Base-by-base conservation (phyloP, 2,797 vertebrate genomes). In the Schizopygopsis malacanthus region DNA sequence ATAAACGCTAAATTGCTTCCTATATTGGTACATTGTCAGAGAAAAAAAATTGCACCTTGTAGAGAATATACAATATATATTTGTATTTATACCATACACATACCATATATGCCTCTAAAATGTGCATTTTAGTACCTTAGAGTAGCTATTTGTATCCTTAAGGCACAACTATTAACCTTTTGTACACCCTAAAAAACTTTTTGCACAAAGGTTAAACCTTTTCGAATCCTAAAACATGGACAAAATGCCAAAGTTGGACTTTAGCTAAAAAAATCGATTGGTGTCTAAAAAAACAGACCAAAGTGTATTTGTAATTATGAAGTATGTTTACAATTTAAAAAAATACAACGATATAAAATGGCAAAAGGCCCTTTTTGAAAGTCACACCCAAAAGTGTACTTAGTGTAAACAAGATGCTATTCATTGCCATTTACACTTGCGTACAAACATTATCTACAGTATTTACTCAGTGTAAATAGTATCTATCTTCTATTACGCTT, bases 1-100 rank as follows among this genome's bases (percentile, higher is more conserved):
- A 91, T 86, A 90, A 91, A 90, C 89, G 88, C 88, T 89, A 89
- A 90, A 82, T 84, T 87, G 78, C 85, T 90, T 81, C 25, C 25
- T n/a, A 50, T n/a, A 22, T 15, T 18, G 8, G 11, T 69, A 45
- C 22, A 4, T 6, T n/a, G 12, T 45, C 22, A 28, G 13, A 28
- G 28, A 28, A 28, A 28, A 28, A 28, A 28, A 28, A 28, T 9
- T 4, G 56, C 4, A 59, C 9, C 41, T 41, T 41, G 41, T 41
- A 41, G 41, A 1, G 41, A 28, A 28, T 28, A 28, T 28, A 28
- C 28, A 28, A 28, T 28, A 28, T 28, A 28, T 28, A 28, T 28
- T 28, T 28, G 28, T 28, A 28, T 28, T 28, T 28, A 28, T 28
- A 28, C 28, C 28, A 28, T 28, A 28, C 28, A 28, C 28, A 41